phyloP scores from a whole-genome alignment of 2,113 vertebrate species.

The Datnioides undecimradiatus region DNA sequence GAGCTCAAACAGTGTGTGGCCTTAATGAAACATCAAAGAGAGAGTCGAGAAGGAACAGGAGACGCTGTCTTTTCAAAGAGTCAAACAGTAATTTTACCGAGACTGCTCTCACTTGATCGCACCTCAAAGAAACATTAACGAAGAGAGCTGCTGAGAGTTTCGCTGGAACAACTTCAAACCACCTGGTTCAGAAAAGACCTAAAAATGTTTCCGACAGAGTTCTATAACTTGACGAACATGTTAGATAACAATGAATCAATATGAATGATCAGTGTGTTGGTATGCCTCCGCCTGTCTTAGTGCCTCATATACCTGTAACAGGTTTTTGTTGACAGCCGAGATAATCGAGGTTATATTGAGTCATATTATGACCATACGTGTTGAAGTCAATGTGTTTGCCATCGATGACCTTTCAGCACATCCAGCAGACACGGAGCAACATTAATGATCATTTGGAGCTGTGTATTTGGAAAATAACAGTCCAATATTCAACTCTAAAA shows the following conservation, averaged over 20 bases:
- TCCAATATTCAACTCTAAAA: too few relatives aligned
- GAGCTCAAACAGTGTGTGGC: neutral
- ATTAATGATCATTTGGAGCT: neutral
- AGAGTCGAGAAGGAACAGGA: neutral
- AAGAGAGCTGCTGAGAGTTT: neutral
- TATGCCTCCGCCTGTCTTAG: neutral
- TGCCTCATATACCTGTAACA: neutral
- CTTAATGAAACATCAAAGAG: conserved; percentile 21
- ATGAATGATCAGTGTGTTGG: neutral
- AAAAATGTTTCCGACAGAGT: neutral
- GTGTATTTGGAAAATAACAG: neutral
- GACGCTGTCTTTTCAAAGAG: neutral
- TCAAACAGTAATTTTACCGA: neutral
- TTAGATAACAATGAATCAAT: neutral
- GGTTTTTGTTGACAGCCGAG: neutral
- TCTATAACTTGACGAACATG: neutral
- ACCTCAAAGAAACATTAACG: conserved; percentile 13
- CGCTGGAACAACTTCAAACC: neutral
- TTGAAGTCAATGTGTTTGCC: too few relatives aligned
- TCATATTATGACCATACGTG: too few relatives aligned
- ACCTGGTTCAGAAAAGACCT: neutral
- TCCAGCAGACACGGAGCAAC: neutral
- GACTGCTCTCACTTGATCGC: neutral
- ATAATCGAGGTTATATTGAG: neutral
- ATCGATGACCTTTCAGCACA: too few relatives aligned